phyloP scores from a whole-genome alignment of 2,888 invertebrate species.

The Incurvaria masculella region DNA sequence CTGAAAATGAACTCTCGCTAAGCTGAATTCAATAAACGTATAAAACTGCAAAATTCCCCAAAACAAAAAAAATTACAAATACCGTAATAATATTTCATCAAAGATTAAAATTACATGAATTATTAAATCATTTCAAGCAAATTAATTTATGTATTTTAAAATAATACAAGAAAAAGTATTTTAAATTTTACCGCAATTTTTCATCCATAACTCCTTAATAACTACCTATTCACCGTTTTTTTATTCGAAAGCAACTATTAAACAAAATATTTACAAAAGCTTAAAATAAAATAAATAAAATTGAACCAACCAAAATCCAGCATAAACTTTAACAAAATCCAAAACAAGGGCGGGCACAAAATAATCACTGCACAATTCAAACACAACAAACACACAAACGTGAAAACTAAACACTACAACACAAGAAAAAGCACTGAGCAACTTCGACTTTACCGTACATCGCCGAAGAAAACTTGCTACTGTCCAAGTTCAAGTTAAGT shows the following conservation, averaged over 20 bases:
- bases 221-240: no score
- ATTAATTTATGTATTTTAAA: no score
- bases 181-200: no score
- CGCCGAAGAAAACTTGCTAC: constrained; percentile 16
- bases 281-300: not conserved
- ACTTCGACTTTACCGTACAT: constrained; percentile 47
- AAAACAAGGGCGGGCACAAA: constrained; percentile 49
- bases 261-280: not conserved
- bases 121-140: no score
- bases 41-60: no score
- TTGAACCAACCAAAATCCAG: not conserved
- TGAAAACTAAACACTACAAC: constrained; percentile 1
- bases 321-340: constrained; percentile 40
- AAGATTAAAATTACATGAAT: no score
- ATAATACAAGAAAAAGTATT: no score
- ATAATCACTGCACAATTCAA: constrained; percentile 26
- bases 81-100: no score
- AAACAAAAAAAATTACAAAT: no score
- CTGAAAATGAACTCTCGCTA: no score
- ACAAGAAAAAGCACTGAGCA: constrained; percentile 31
- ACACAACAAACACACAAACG: constrained; percentile 23
- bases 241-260: not conserved
- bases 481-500: not conserved
- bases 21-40: no score
- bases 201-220: no score